These are phyloP conservation scores for Hirtodrosophila cameraria DNA, from an alignment of 2,888 invertebrate species.

Conservation along the genomic window DNA sequence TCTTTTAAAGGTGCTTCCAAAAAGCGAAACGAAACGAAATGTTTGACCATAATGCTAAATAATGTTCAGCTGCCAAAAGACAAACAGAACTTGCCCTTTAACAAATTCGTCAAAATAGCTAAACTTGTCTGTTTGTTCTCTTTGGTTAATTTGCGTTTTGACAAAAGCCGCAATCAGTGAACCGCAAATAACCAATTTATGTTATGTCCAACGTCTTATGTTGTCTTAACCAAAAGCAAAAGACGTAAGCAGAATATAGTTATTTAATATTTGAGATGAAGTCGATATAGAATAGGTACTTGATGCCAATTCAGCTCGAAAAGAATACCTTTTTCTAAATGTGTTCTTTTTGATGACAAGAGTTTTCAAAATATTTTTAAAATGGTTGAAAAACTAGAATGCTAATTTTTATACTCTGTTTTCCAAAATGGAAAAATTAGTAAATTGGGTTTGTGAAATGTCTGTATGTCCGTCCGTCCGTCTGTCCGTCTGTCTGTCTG, in stretches of 20 bases:
- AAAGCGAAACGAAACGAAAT: too few relatives aligned
- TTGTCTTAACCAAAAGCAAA: background rate
- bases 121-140: background rate
- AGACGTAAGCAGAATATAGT: background rate
- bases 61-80: slow-evolving; percentile 4
- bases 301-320: too few relatives aligned
- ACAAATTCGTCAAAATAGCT: background rate
- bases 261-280: background rate
- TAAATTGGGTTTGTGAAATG: too few relatives aligned
- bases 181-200: slow-evolving; percentile 45
- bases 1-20: slow-evolving; percentile 25
- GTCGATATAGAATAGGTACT: too few relatives aligned
- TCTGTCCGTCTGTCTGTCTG: too few relatives aligned
- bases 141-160: slow-evolving; percentile 1
- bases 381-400: too few relatives aligned
- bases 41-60: background rate
- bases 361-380: too few relatives aligned
- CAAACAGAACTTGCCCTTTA: slow-evolving; percentile 12
- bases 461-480: too few relatives aligned
- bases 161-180: slow-evolving; percentile 38
- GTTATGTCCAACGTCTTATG: slow-evolving; percentile 7
- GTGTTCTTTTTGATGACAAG: too few relatives aligned
- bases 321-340: too few relatives aligned
- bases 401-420: too few relatives aligned
- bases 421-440: too few relatives aligned